phyloP scores from a whole-genome alignment of 2,888 invertebrate genomes.

The Drosophila falleni region DNA sequence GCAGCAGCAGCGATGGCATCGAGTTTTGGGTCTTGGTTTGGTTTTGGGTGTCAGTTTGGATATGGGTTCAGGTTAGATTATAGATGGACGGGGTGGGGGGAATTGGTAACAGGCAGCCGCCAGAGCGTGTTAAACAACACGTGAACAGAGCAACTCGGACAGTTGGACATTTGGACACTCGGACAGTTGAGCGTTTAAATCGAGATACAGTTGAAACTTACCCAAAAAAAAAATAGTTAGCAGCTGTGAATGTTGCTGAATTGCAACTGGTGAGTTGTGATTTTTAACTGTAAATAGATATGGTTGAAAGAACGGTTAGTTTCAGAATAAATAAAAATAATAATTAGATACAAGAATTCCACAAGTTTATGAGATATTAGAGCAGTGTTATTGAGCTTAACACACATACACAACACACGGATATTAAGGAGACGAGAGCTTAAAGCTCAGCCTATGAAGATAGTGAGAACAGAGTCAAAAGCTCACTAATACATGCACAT shows the following conservation, averaged over 20 bases:
- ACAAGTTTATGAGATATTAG: background rate
- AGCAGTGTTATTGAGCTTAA: background rate
- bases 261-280: conserved; percentile 18
- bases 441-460: background rate
- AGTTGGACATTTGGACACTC: conserved; percentile 1
- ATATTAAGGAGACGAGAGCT: background rate
- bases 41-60: background rate
- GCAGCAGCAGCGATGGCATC: conserved; percentile 32
- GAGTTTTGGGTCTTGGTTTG: conserved; percentile 11
- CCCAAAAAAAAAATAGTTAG: conserved; percentile 37
- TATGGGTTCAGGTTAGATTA: conserved; percentile 7
- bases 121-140: conserved; percentile 61
- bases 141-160: conserved; percentile 48
- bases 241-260: conserved; percentile 30
- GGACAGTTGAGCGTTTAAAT: conserved; percentile 24
- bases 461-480: background rate
- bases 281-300: conserved; percentile 41
- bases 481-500: conserved; percentile 2
- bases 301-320: conserved; percentile 22
- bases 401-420: background rate
- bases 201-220: conserved; percentile 43
- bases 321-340: background rate
- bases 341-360: conserved; percentile 2
- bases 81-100: conserved; percentile 16
- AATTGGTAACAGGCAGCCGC: conserved; percentile 52